Percentiles rank a stretch among this genome's conserved stretches.
Evolutionary conservation across 2,113 vertebrate species (phyloP).

Genomic region (Rhinichthys klamathensis): DNA sequence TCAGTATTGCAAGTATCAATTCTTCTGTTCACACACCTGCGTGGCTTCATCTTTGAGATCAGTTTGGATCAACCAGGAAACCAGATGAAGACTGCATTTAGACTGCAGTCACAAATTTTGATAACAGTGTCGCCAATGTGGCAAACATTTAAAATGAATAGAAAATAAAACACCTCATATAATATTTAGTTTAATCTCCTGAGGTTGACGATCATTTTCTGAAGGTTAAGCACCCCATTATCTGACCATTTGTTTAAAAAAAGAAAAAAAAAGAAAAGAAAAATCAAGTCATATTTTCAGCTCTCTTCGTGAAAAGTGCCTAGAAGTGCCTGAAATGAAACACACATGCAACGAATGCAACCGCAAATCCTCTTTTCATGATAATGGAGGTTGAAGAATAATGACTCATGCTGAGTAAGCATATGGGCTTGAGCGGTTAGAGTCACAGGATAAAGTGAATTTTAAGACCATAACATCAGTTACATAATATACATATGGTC

Average conservation of each 20-base stretch:
- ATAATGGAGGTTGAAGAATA: conserved; percentile 29
- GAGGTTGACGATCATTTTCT: neutral
- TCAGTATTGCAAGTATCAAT: neutral
- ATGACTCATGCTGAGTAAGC: conserved; percentile 33
- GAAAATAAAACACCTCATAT: neutral
- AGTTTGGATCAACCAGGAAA: too few relatives aligned
- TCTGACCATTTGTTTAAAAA: neutral
- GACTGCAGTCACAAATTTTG: neutral
- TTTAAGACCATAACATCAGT: conserved; percentile 4
- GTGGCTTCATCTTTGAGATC: neutral
- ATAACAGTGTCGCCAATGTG: neutral
- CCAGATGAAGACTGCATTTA: neutral
- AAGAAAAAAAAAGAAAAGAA: neutral
- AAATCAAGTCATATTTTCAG: neutral
- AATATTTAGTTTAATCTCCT: neutral
- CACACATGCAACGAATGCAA: neutral
- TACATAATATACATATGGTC: conserved; percentile 51
- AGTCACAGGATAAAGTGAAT: conserved; percentile 23
- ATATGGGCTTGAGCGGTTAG: conserved; percentile 6
- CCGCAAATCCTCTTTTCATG: conserved; percentile 21
- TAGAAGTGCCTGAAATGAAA: neutral
- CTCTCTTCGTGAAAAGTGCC: neutral
- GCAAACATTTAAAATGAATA: neutral
- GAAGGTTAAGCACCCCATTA: neutral
- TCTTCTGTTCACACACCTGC: neutral